Evolutionary conservation across 2,888 invertebrate genomes (phyloP).

Genomic region (Hyles lineata): DNA sequence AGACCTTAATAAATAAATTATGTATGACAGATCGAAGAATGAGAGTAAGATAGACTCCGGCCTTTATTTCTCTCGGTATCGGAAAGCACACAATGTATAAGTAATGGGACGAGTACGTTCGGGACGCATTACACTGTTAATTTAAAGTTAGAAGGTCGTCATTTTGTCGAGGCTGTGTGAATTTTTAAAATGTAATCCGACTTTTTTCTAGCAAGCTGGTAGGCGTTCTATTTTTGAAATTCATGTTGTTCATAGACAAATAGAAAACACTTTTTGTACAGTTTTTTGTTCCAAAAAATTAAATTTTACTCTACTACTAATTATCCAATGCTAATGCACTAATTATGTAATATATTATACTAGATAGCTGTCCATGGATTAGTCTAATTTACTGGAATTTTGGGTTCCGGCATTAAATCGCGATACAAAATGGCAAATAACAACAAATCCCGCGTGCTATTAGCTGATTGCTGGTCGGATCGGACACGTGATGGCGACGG

Average conservation of each 20-base stretch:
- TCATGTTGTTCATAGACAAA: too few species aligned
- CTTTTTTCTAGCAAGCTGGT: not conserved
- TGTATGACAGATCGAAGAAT: slow-evolving; percentile 56
- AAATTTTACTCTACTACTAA: not conserved
- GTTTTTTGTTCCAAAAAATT: too few species aligned
- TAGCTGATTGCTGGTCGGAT: slow-evolving; percentile 24
- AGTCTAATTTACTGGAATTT: not conserved
- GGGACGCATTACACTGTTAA: not conserved
- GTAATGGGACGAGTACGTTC: slow-evolving; percentile 3
- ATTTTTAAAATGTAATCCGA: slow-evolving; percentile 1
- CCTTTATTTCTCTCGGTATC: slow-evolving; percentile 18
- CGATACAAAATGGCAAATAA: not conserved
- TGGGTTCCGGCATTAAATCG: not conserved
- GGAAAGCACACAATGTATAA: not conserved
- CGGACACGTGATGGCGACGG: slow-evolving; percentile 14
- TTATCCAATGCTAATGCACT: too few species aligned
- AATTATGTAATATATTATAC: too few species aligned
- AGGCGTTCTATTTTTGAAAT: not conserved
- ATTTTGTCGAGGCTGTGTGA: not conserved
- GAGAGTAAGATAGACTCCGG: slow-evolving; percentile 23
- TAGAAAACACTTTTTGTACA: too few species aligned
- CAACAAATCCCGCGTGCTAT: slow-evolving; percentile 1
- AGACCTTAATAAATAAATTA: slow-evolving; percentile 68
- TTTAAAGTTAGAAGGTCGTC: not conserved
- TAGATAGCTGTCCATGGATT: not conserved